Percentiles rank a stretch among this genome's conserved stretches.
Evolutionary conservation across 2,113 vertebrate genomes (phyloP).

Genomic region (Penelope pileata): DNA sequence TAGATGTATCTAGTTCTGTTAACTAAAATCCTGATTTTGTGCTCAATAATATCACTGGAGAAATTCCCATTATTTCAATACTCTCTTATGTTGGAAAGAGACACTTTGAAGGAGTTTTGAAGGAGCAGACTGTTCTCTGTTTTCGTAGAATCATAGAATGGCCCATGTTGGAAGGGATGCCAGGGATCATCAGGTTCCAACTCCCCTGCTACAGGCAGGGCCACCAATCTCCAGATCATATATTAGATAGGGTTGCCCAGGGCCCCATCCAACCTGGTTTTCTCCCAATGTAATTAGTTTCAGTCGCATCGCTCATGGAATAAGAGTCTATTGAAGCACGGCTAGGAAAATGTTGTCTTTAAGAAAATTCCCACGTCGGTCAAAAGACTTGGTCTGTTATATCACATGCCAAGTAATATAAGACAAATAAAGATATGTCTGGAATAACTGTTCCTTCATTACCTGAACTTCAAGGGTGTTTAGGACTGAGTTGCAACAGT

Average conservation of each 20-base stretch:
- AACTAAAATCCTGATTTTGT: background rate
- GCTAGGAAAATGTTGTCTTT: background rate
- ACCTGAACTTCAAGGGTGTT: background rate
- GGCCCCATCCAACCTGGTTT: too few species aligned
- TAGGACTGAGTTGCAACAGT: background rate
- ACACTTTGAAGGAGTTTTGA: too few species aligned
- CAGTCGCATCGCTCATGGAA: background rate
- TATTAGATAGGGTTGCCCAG: too few species aligned
- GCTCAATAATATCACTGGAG: background rate
- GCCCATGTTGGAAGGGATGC: too few species aligned
- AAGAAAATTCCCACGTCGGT: background rate
- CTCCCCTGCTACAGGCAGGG: too few species aligned
- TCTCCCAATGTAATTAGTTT: background rate
- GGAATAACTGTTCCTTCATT: background rate
- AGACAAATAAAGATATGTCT: background rate
- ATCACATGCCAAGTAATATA: background rate
- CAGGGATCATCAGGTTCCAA: too few species aligned
- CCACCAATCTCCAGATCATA: too few species aligned
- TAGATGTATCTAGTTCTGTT: background rate
- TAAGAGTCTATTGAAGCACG: background rate
- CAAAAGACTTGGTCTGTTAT: rapidly evolving
- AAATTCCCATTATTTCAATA: background rate
- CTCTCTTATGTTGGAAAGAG: background rate
- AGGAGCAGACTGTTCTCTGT: background rate
- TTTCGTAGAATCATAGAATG: too few species aligned